Base-by-base conservation (phyloP, 2,113 vertebrate species). In the Colossoma macropomum region DNA sequence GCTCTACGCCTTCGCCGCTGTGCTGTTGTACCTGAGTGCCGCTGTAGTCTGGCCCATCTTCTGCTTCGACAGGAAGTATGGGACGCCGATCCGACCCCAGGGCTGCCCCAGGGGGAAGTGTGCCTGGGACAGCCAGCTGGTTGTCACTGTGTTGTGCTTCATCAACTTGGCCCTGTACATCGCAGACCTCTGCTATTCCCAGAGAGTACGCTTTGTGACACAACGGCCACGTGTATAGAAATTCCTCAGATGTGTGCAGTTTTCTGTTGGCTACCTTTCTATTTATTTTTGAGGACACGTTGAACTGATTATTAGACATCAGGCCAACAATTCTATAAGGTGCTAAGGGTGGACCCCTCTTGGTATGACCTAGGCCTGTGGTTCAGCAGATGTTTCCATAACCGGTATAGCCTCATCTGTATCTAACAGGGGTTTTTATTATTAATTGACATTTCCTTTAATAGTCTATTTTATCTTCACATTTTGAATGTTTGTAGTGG, bases 11-110 rank as follows among this genome's bases (percentile, higher is more conserved):
- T 92, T 98, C 0, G 88, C 94, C 74, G 96, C 96, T 0, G 94
- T 96, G 30, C 91, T 99, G 68, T 94, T 99, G n/a, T 98, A 98
- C 34, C n/a, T 96, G 75, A 97, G 96, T 0, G 95, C 96, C 0
- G 95, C 97, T 0, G 96, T 98, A 79, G 91, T 96, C 87, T 99
- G 98, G 98, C 96, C 97, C 0, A 92, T 98, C 81, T 97, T 97
- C 93, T 97, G 96, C 87, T 98, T 99, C 0, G 96, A 98, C 89
- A 86, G 90, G 52, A 97, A 98, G 89, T 97, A 98, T 0, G 97
- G 97, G 8, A 91, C 94, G 0, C 95, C 96, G 0, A 77, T 0
- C 75, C 93, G 97, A 32, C 97, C 96, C 0, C 72, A 91, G 0
- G 87, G 88, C 17, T 99, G 98, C 0, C 89, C 93, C 0, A 89